Conservation (phyloP, 2,797 vertebrate genomes). For the Esox lucius region DNA sequence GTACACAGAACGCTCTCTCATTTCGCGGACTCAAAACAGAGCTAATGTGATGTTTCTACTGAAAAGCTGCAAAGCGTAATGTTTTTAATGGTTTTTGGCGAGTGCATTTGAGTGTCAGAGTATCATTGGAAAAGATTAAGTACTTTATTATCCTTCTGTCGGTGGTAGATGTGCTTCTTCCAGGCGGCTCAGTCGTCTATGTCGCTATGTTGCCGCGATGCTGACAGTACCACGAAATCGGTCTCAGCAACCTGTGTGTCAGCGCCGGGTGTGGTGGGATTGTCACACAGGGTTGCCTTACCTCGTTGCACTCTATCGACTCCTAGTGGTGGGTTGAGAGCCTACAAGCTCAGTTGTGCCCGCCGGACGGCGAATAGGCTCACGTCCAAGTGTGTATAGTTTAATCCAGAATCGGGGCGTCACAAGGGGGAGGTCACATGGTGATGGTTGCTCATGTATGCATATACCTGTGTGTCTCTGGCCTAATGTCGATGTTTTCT, state of each 20-base stretch:
- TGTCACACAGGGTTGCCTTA: too few relatives aligned
- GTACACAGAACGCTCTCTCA: neutral
- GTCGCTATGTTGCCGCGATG: too few relatives aligned
- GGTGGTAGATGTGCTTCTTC: too few relatives aligned
- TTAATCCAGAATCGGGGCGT: neutral
- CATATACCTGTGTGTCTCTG: slow-evolving; percentile 1
- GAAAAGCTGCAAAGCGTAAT: neutral
- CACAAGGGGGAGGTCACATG: too few relatives aligned
- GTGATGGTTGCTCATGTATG: neutral
- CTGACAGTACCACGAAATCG: too few relatives aligned
- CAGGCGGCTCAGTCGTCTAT: too few relatives aligned
- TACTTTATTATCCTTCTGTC: neutral
- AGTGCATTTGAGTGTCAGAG: neutral
- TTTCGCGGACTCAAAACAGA: neutral
- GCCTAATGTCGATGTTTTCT: neutral
- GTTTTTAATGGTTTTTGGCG: neutral
- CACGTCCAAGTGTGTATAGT: neutral
- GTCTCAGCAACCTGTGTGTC: too few relatives aligned
- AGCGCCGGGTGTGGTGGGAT: too few relatives aligned
- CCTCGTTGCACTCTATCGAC: too few relatives aligned
- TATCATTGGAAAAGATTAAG: neutral
- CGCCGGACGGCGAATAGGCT: neutral
- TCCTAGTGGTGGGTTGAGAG: too few relatives aligned
- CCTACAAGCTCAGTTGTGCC: too few relatives aligned
- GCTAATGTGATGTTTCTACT: neutral